Base-by-base conservation (phyloP, 2,888 invertebrate species). In the Cylindroiulus punctatus region DNA sequence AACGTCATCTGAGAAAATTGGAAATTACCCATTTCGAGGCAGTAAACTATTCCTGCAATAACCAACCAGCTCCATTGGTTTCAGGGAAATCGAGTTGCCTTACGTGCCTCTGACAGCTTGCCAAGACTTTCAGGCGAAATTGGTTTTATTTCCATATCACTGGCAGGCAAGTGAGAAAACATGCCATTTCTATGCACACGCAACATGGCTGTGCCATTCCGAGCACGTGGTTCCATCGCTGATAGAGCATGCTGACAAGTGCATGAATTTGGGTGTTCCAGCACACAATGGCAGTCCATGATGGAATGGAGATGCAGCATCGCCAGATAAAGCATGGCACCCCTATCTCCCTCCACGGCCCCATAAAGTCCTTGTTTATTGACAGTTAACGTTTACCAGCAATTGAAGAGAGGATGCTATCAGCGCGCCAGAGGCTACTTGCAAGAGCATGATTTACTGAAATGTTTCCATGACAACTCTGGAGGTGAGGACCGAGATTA, bases 281-380 rank as follows among this genome's bases (percentile, higher is more conserved):
- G 26, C 65, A 65, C 65, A 19, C 65, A 65, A 65, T 65, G 65
- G 65, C 65, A 65, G 26, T 14, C 65, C 22, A 22, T 22, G 65
- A 65, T 65, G 26, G 65, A 65, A 26, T 26, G 26, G 65, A 65
- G 65, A 65, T 65, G 65, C 65, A 26, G 26, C 47, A 2, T 65
- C 65, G 10, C 22, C 65, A 22, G 65, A 65, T 65, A 65, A 65
- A 14, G 22, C 22, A 22, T 26, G 8, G 65, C 65, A 65, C 65
- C 65, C 65, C 19, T 57, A 57, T 57, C 57, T 57, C 26, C 65
- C 65, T 65, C 26, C 65, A 65, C 26, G 57, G 57, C 8, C 57
- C 57, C 57, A 57, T 57, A 57, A 65, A 65, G 65, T 12, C 26
- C 65, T 65, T 65, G 65, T 65, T 65, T 65, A 65, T 65, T 65